Evolutionary conservation across 2,888 invertebrate species (phyloP).

Genomic region (Unio pictorum): DNA sequence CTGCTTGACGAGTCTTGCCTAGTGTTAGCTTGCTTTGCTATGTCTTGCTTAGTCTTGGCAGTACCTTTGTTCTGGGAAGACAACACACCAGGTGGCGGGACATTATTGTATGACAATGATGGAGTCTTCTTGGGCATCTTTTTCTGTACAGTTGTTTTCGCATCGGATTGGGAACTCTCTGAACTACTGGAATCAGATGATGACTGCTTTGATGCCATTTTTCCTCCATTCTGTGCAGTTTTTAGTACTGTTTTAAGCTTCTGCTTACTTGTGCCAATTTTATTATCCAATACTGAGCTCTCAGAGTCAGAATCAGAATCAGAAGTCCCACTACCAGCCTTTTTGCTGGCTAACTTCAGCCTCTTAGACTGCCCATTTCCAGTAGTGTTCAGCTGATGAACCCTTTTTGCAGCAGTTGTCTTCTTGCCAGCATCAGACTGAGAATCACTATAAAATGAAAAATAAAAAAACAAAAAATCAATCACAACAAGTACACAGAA

Average conservation of each 20-base stretch:
- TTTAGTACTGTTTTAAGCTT: constrained; percentile 14
- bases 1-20: constrained; percentile 6
- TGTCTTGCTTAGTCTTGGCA: not conserved
- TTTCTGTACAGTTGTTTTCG: constrained; percentile 5
- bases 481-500: no score
- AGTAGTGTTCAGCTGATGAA: constrained; percentile 6
- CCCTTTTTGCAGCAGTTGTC: constrained; percentile 7
- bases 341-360: constrained; percentile 11
- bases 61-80: constrained; percentile 6
- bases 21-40: not conserved
- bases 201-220: not conserved
- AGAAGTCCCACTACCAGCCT: constrained; percentile 27
- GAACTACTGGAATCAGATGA: not conserved
- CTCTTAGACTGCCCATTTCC: constrained; percentile 7
- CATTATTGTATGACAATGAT: constrained; percentile 25
- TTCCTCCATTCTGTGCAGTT: not conserved
- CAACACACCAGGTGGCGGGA: constrained; percentile 24
- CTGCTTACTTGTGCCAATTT: constrained; percentile 20
- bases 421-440: constrained; percentile 11
- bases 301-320: constrained; percentile 52
- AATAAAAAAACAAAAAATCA: not conserved
- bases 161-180: not conserved
- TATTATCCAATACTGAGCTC: constrained; percentile 31
- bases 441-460: constrained; percentile 8
- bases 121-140: constrained; percentile 5